Base-by-base conservation (phyloP, 2,888 invertebrate species). In the Eledona agricola region DNA sequence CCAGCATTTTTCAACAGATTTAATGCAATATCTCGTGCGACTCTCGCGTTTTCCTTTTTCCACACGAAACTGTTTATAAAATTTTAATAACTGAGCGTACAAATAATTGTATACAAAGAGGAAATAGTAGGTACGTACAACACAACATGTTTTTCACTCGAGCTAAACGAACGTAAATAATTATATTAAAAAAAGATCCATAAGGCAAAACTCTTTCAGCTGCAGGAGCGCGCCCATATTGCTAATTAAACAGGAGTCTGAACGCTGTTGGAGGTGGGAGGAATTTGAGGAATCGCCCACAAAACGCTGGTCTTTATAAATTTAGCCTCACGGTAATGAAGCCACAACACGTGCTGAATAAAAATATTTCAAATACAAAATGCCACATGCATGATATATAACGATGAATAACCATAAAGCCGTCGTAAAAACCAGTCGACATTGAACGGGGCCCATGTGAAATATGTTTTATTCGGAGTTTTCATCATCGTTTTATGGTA, bases 91-190 rank as follows among this genome's bases (percentile, higher is more conserved):
- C 20, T 19, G 23, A 12, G 47, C 25, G 40, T 17, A 40, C 50
- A 50, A 50, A 50, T 50, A 50, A 46, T 50, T 32, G 31, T 12
- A 38, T 17, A 31, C 29, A 47, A 47, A 34, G 26, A 17, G 6
- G 17, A 13, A 35, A 25, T 40, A 50, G 40, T 32, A n/a, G n/a
- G n/a, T n/a, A 29, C 38, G 40, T 26, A 11, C 20, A 37, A 47
- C 37, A 52, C 46, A 47, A 53, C 53, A 53, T 53, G 47, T 47
- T 53, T 53, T 53, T 53, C 52, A 32, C 26, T 53, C 15, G 19
- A 47, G 13, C 13, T 40, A 47, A 40, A 53, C 11, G 40, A 42
- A 53, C 9, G 42, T 42, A 53, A 53, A 53, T 53, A 53, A 53
- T 38, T 42, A 40, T 47, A 53, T 53, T 53, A 47, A 47, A 53